Base-by-base conservation (phyloP, 2,113 vertebrate genomes). In the Nyctereutes procyonoides region DNA sequence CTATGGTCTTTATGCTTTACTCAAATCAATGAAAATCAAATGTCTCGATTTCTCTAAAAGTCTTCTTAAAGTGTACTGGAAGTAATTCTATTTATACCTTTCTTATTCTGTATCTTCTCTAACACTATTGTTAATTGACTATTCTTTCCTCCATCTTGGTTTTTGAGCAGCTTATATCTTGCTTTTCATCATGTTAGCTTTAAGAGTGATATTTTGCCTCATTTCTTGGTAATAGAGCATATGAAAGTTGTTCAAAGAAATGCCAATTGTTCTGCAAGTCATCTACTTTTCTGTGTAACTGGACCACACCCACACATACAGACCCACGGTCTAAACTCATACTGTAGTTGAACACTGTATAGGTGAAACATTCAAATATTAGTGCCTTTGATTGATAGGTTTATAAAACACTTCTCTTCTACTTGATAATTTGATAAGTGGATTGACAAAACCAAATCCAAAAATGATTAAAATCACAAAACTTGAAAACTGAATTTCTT, bases 11-110 rank as follows among this genome's bases (percentile, higher is more conserved):
- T 60, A 92, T 43, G 16, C 4, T 88, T 84, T 83, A 26, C 79
- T 96, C 53, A 93, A 81, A 93, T 95, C 35, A 90, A 22, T 87
- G 38, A 92, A 77, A 69, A 84, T 80, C 2, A 93, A 76, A 88
- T 24, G 55, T 20, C 38, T 96, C 89, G 6, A 1, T 51, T 95
- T 93, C 65, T 93, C 74, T 51, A 30, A 17, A 16, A 62, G 55
- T 22, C 2, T 22, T 30, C 55, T 81, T 94, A 83, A 96, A 20
- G 7, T 43, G 8, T 77, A 35, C 17, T 74, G 32, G 65, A 65
- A 87, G 2, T n/a, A 56, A 48, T 17, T 92, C 35, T 32, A 32
- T 14, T 81, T 22, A 58, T 55, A 53, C 16, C 2, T 60, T 91
- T 53, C 28, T 80, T 14, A 53, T 6, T 11, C 15, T 19, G 0